Percentiles rank a stretch among this genome's conserved stretches.
These are phyloP conservation scores for Himantopus leucocephalus DNA, from an alignment of 2,113 vertebrate species.

Conservation along the genomic window DNA sequence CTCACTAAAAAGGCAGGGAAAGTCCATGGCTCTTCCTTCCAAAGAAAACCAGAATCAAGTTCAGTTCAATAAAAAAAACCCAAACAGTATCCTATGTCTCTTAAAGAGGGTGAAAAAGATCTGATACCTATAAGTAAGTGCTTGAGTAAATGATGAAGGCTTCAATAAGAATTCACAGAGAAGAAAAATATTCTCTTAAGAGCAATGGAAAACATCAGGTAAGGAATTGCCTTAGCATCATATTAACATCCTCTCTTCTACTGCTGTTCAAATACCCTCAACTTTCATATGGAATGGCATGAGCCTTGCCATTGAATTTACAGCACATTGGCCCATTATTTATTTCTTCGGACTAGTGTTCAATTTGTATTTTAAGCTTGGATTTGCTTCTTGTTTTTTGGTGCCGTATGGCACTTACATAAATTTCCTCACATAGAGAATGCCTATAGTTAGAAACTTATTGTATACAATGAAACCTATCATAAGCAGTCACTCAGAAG, in stretches of 20 bases:
- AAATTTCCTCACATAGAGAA: background rate
- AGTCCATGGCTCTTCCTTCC: background rate
- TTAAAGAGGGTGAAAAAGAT: background rate
- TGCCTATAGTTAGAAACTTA: background rate
- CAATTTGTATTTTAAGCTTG: background rate
- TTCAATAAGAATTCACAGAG: background rate
- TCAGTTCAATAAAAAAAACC: background rate
- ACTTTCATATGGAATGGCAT: background rate
- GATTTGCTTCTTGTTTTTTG: background rate
- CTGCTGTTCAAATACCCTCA: background rate
- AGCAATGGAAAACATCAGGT: background rate
- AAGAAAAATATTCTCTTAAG: background rate
- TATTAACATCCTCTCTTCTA: background rate
- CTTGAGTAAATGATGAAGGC: background rate
- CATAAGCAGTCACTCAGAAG: background rate
- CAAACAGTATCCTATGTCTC: background rate
- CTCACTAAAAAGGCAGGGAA: background rate
- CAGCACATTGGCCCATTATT: background rate
- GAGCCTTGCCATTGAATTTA: background rate
- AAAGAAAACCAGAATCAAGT: background rate
- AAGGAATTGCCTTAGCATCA: background rate
- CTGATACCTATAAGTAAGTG: background rate
- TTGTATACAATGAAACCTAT: background rate
- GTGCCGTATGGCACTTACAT: background rate
- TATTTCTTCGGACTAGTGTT: background rate